Conservation (phyloP, 2,888 invertebrate genomes). For the Enchytraeus crypticus region DNA sequence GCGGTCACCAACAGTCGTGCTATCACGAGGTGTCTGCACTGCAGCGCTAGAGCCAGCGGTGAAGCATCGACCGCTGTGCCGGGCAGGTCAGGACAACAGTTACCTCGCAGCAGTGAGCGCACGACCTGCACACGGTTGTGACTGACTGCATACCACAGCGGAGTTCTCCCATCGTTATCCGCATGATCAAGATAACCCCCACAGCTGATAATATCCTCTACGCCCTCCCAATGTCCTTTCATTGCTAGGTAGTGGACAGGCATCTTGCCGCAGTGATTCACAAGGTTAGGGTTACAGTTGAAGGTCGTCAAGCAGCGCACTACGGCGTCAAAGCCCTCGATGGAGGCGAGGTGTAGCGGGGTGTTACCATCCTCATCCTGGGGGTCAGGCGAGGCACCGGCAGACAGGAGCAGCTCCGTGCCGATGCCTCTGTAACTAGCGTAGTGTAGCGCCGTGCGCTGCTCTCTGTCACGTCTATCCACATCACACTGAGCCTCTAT, state of each 20-base stretch:
- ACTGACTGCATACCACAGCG: conserved; percentile 41
- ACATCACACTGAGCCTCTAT: conserved; percentile 8
- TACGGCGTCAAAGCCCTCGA: conserved; percentile 40
- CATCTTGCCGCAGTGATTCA: conserved; percentile 31
- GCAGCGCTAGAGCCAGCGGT: conserved; percentile 29
- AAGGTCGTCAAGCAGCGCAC: conserved; percentile 30
- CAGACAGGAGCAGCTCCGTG: conserved; percentile 32
- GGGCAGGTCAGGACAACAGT: conserved; percentile 33
- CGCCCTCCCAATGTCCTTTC: conserved; percentile 39
- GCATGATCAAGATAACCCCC: conserved; percentile 33
- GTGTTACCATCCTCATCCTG: conserved; percentile 38
- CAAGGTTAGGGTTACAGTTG: conserved; percentile 36
- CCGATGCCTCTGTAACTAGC: conserved; percentile 37
- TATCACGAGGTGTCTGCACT: conserved; percentile 28
- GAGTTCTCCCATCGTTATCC: conserved; percentile 32
- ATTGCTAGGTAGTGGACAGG: conserved; percentile 40
- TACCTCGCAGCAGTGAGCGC: conserved; percentile 35
- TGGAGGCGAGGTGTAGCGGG: conserved; percentile 40
- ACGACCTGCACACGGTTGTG: conserved; percentile 34
- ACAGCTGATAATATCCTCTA: conserved; percentile 32
- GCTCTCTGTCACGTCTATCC: conserved; percentile 5
- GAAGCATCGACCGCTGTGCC: conserved; percentile 31
- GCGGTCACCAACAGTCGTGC: conserved; percentile 39
- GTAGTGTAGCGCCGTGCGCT: conserved; percentile 52
- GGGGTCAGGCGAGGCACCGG: conserved; percentile 38